These are phyloP conservation scores for Haemorhous mexicanus DNA, from an alignment of 2,113 vertebrate species.

Conservation along the genomic window DNA sequence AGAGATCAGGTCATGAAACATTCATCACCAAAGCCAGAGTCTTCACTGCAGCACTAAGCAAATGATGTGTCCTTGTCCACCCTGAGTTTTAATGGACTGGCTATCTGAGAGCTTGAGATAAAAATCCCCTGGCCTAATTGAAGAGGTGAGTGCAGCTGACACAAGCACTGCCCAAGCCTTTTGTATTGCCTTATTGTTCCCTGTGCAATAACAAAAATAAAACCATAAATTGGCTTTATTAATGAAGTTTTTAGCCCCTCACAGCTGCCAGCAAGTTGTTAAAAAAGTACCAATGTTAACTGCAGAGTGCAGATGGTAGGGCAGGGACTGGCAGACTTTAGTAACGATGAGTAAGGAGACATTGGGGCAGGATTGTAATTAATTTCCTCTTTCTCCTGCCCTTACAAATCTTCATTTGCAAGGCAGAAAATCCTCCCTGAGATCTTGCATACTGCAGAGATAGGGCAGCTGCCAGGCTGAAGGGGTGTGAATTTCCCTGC, in stretches of 20 bases:
- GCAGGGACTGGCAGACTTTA: neutral
- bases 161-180: neutral
- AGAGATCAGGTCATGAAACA: neutral
- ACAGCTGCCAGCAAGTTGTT: neutral
- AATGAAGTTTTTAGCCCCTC: neutral
- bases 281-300: neutral
- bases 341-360: neutral
- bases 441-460: neutral
- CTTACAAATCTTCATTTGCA: neutral
- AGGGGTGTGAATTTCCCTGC: neutral
- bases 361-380: neutral
- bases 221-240: neutral
- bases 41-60: neutral
- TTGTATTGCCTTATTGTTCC: neutral
- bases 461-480: neutral
- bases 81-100: constrained; percentile 25
- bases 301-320: neutral
- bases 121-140: neutral
- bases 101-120: neutral
- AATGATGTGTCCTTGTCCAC: neutral
- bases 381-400: neutral
- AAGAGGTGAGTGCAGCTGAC: neutral
- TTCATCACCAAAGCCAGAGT: neutral
- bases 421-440: neutral
- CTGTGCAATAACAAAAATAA: neutral